Evolutionary conservation across 2,888 invertebrate species (phyloP).

Genomic region (Plusia festucae): DNA sequence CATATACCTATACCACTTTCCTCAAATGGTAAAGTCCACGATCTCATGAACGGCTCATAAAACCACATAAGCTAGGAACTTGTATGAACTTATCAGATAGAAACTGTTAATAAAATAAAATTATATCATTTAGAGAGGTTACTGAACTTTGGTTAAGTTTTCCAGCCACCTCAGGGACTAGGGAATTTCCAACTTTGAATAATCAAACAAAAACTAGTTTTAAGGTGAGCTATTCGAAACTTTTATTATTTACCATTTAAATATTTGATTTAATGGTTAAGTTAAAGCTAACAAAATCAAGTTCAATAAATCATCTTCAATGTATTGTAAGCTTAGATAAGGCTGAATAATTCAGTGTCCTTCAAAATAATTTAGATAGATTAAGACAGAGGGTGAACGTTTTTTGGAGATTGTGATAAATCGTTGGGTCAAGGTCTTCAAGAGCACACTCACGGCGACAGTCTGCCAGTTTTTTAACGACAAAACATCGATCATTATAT

Average conservation of each 20-base stretch:
- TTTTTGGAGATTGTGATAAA: slow-evolving; percentile 48
- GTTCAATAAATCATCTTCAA: background rate
- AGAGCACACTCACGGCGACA: slow-evolving; percentile 22
- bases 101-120: slow-evolving; percentile 2
- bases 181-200: background rate
- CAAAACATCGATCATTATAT: slow-evolving; percentile 27
- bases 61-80: too few species aligned
- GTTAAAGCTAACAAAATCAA: slow-evolving; percentile 12
- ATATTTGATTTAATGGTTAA: background rate
- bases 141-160: background rate
- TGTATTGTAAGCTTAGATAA: background rate
- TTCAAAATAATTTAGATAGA: slow-evolving; percentile 47
- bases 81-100: slow-evolving; percentile 1
- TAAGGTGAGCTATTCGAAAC: background rate
- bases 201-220: slow-evolving; percentile 1
- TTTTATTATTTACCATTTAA: background rate
- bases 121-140: background rate
- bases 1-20: background rate
- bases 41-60: background rate
- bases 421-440: slow-evolving; percentile 19
- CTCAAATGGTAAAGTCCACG: background rate
- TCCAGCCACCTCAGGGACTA: background rate
- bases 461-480: slow-evolving; percentile 12
- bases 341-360: slow-evolving; percentile 6
- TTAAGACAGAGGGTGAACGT: slow-evolving; percentile 18